Conservation (phyloP, 2,888 invertebrate species). For the Mycogona germanica region DNA sequence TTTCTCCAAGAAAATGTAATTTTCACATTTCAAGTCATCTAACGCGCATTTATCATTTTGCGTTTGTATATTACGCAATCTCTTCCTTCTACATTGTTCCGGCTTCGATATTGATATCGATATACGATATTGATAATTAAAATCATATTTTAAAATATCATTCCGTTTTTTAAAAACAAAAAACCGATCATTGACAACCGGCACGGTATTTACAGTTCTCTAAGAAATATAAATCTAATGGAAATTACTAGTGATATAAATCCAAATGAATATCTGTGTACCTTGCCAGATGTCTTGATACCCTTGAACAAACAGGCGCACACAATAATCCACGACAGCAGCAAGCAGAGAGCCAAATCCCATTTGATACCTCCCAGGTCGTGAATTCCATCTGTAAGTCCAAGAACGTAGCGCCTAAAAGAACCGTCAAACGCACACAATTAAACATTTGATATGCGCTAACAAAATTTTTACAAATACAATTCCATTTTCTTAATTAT, state of each 20-base stretch:
- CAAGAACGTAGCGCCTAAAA: conserved; percentile 23
- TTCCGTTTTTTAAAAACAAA: no score
- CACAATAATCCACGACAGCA: conserved; percentile 26
- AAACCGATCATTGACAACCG: no score
- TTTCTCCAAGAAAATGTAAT: no score
- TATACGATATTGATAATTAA: no score
- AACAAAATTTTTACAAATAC: neutral
- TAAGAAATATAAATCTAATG: neutral
- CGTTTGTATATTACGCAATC: no score
- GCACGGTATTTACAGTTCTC: neutral
- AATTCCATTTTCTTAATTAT: neutral
- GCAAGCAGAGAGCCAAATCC: conserved; percentile 26
- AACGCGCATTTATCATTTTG: no score
- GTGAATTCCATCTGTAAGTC: conserved; percentile 25
- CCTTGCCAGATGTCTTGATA: conserved; percentile 27
- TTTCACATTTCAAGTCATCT: no score
- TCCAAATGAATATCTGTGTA: conserved; percentile 8
- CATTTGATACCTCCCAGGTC: conserved; percentile 26
- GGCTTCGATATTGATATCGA: no score
- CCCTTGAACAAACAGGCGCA: conserved; percentile 25
- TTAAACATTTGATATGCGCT: no score
- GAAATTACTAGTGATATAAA: neutral
- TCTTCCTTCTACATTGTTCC: no score
- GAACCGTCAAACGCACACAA: no score
- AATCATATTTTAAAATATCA: no score